Conservation (phyloP, 2,113 vertebrate genomes). For the Ptychochromis oligacanthus region DNA sequence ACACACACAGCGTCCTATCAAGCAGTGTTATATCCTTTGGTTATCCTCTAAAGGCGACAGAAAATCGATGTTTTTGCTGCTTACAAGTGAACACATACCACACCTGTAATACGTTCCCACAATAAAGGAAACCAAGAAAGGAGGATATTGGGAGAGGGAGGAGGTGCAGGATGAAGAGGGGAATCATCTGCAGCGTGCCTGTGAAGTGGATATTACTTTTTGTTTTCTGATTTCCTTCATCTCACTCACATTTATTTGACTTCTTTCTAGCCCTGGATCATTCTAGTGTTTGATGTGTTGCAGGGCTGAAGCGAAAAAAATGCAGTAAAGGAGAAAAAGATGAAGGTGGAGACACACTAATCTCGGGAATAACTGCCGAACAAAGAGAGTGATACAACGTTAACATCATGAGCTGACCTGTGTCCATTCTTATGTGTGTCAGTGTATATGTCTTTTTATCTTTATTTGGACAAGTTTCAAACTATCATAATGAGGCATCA, state of each 20-base stretch:
- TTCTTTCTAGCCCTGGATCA: slow-evolving; percentile 14
- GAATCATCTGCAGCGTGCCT: slow-evolving; percentile 38
- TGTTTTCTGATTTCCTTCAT: slow-evolving; percentile 35
- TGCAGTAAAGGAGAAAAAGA: not conserved
- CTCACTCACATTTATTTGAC: slow-evolving; percentile 12
- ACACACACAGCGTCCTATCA: slow-evolving; percentile 28
- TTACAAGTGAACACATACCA: slow-evolving; percentile 62
- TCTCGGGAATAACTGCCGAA: not conserved
- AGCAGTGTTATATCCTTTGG: slow-evolving; percentile 51
- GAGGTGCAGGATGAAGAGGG: slow-evolving; percentile 12
- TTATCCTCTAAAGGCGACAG: slow-evolving; percentile 61
- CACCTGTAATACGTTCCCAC: slow-evolving; percentile 67
- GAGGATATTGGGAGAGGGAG: not conserved
- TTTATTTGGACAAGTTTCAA: not conserved
- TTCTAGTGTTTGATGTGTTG: slow-evolving; percentile 42
- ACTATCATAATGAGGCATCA: not conserved
- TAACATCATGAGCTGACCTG: slow-evolving; percentile 17
- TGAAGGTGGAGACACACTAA: slow-evolving; percentile 3
- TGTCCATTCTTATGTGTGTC: not conserved
- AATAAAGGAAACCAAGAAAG: slow-evolving; percentile 46
- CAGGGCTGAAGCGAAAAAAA: not conserved
- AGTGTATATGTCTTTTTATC: not conserved
- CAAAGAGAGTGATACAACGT: not conserved
- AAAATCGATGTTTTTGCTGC: slow-evolving; percentile 66
- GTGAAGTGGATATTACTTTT: slow-evolving; percentile 63